Base-by-base conservation (phyloP, 2,797 vertebrate species). In the Pseudochaenichthys georgianus region DNA sequence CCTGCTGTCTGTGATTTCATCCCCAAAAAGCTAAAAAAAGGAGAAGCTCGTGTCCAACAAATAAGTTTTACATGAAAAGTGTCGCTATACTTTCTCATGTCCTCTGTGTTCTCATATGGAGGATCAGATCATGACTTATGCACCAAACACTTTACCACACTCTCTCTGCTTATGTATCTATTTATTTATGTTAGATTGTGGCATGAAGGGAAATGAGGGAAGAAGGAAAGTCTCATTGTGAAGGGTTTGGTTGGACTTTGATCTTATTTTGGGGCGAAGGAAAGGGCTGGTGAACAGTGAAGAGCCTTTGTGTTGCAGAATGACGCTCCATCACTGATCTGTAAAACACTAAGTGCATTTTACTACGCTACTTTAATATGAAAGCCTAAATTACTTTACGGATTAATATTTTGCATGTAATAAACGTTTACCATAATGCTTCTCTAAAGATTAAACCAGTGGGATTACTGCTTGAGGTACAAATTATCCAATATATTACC, bases 271-370 rank as follows among this genome's bases (percentile, higher is more conserved):
- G 70, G 85, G 78, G 59, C 31, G 13, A 90, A 92, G 88, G 86
- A 87, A 88, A 70, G 64, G 75, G 65, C 70, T 74, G 82, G 5
- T 43, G 81, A 80, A 71, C 54, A 69, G 73, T 93, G 92, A 91
- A 93, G 90, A 88, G 88, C 81, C 91, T 94, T 95, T 95, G 94
- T 95, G 89, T 77, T 71, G 68, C 69, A 78, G 85, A 85, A 21
- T 21, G 84, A 89, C 85, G 82, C 87, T 86, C 88, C 85, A 72
- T 88, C 90, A 82, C 75, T 95, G 95, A 95, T 94, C 95, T 96
- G 93, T 96, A 94, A 96, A 95, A 95, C 94, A 95, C 92, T 87
- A 12, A 53, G 28, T 28, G 28, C 28, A 28, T 28, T 28, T 28
- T 28, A 28, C 28, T 28, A 28, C 4, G 28, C 28, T 28, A 38